Conservation (phyloP, 2,888 invertebrate species). For the Melieria crassipennis region DNA sequence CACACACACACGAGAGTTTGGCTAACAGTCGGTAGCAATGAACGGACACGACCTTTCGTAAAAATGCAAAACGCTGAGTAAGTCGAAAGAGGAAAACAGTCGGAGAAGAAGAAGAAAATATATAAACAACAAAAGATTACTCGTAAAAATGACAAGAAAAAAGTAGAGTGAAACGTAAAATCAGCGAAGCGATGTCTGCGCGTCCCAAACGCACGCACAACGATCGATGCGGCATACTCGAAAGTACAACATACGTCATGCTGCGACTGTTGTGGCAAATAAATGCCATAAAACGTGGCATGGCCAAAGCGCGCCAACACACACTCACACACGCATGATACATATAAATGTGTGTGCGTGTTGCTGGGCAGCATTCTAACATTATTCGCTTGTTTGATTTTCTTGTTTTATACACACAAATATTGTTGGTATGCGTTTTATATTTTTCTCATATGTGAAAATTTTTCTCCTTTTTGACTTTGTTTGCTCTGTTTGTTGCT, state of each 20-base stretch:
- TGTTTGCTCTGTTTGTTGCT: not conserved
- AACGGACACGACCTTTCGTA: slow-evolving; percentile 1
- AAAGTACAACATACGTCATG: not conserved
- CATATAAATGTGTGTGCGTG: slow-evolving; percentile 5
- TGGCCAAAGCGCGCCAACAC: not conserved
- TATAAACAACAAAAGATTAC: not conserved
- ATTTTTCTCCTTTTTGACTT: no score
- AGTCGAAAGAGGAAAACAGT: not conserved
- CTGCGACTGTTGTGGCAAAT: slow-evolving; percentile 3
- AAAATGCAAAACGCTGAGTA: not conserved
- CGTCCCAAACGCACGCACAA: not conserved
- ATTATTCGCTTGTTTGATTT: not conserved
- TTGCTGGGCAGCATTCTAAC: slow-evolving; percentile 11
- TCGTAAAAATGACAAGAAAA: not conserved
- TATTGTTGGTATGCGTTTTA: no score
- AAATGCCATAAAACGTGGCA: slow-evolving; percentile 1
- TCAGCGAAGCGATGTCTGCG: not conserved
- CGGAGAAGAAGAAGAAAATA: not conserved
- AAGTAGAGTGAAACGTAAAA: not conserved
- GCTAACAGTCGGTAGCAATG: not conserved
- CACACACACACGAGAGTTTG: no score
- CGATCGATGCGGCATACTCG: no score
- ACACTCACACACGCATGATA: not conserved
- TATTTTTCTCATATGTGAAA: no score
- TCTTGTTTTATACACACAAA: no score